phyloP scores from a whole-genome alignment of 1,140 invertebrate species.

The Trichonephila clavata region DNA sequence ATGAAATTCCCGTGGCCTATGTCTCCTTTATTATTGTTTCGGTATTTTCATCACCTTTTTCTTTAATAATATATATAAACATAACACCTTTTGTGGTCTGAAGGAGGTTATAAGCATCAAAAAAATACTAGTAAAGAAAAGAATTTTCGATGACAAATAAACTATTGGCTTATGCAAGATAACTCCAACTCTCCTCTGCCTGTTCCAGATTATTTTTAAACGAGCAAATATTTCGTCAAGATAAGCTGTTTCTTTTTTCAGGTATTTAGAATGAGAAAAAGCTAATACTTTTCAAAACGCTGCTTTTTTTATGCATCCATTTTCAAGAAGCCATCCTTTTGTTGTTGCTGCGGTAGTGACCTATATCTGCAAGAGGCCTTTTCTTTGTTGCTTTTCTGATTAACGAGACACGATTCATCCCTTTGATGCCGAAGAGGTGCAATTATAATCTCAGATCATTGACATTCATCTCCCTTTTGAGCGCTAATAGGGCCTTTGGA shows the following conservation, averaged over 20 bases:
- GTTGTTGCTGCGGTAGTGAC: background rate
- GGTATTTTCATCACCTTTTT: too few species aligned
- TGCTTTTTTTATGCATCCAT: background rate
- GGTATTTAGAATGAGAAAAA: background rate
- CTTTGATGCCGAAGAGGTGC: background rate
- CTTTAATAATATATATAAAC: too few species aligned
- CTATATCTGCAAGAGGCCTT: background rate
- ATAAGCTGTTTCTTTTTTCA: background rate
- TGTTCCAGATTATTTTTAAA: background rate
- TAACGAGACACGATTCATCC: background rate
- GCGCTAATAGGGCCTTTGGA: background rate
- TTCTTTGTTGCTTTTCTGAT: background rate
- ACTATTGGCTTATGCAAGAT: too few species aligned
- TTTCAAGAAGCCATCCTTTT: background rate
- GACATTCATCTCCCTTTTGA: background rate
- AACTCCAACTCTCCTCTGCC: too few species aligned
- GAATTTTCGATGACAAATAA: too few species aligned
- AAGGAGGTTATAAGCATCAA: too few species aligned
- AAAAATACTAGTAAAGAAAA: too few species aligned
- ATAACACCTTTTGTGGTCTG: too few species aligned
- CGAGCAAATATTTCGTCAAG: background rate
- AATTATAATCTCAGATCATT: background rate
- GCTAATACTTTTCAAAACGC: background rate
- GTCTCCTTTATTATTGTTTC: too few species aligned
- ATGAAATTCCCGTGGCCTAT: too few species aligned